Conservation (phyloP, 1,140 invertebrate genomes). For the Calliopsis andreniformis region DNA sequence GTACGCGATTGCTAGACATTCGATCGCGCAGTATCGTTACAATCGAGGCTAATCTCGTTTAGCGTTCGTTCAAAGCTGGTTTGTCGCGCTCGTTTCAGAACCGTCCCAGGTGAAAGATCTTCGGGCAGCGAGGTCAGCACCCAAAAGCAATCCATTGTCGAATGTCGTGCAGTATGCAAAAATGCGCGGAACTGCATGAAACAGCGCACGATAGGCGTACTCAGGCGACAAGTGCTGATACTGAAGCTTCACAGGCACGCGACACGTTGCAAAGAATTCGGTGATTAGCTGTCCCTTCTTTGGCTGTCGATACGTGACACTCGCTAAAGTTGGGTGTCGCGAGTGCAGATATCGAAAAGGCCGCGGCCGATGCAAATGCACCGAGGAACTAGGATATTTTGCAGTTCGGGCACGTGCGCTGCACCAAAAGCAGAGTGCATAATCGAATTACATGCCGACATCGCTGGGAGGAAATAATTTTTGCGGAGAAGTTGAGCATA, state of each 20-base stretch:
- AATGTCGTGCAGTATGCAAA: too few species aligned
- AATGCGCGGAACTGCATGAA: background rate
- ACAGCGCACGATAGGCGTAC: background rate
- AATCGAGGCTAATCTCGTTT: conserved; percentile 45
- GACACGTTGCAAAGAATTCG: too few species aligned
- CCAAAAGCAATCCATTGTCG: too few species aligned
- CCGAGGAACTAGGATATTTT: background rate
- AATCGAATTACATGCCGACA: conserved; percentile 27
- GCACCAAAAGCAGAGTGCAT: conserved; percentile 16
- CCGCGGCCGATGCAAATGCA: conserved; percentile 6
- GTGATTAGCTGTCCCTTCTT: too few species aligned
- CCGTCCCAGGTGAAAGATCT: too few species aligned
- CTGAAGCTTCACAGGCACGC: background rate
- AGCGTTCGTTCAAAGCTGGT: conserved; percentile 3
- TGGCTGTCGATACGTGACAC: background rate
- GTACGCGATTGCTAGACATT: background rate
- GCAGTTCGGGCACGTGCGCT: background rate
- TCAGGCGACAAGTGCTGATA: background rate
- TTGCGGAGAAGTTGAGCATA: background rate
- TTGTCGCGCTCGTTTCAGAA: background rate
- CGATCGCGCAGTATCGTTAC: conserved; percentile 21
- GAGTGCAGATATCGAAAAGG: background rate
- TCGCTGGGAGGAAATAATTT: conserved; percentile 7
- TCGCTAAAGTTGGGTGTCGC: background rate
- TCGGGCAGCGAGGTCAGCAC: background rate